Conservation (phyloP, 2,113 vertebrate species). For the Oplegnathus fasciatus region DNA sequence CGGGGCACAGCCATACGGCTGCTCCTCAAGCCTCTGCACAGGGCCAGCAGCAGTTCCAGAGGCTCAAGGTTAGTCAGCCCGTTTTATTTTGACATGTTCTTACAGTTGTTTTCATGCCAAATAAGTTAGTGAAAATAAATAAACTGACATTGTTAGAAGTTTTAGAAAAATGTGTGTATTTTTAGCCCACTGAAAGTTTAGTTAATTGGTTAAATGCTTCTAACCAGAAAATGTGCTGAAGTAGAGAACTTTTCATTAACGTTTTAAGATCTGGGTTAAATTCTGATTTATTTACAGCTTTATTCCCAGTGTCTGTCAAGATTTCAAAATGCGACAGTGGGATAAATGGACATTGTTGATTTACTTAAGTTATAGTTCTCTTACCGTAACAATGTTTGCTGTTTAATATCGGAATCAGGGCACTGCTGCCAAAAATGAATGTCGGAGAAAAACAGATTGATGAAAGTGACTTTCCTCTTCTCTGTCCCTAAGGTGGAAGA, state of each 20-base stretch:
- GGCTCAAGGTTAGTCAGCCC: constrained; percentile 90
- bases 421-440: neutral
- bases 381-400: neutral
- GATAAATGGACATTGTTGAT: neutral
- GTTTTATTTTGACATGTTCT: neutral
- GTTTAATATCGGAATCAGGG: neutral
- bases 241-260: neutral
- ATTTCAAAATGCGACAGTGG: neutral
- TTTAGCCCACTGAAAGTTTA: neutral
- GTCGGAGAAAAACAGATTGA: neutral
- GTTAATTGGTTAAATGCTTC: neutral
- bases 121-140: neutral
- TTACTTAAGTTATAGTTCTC: neutral
- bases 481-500: constrained; percentile 91
- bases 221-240: neutral
- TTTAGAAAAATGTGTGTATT: neutral
- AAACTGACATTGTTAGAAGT: neutral
- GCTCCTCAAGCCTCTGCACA: constrained; percentile 91
- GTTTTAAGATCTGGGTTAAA: neutral
- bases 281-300: neutral
- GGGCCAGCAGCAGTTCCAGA: constrained; percentile 98
- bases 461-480: constrained; percentile 7
- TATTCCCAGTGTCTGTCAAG: neutral
- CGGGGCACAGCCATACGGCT: constrained; percentile 89
- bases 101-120: neutral